Base-by-base conservation (phyloP, 1,140 invertebrate genomes). In the Lethrus apterus region DNA sequence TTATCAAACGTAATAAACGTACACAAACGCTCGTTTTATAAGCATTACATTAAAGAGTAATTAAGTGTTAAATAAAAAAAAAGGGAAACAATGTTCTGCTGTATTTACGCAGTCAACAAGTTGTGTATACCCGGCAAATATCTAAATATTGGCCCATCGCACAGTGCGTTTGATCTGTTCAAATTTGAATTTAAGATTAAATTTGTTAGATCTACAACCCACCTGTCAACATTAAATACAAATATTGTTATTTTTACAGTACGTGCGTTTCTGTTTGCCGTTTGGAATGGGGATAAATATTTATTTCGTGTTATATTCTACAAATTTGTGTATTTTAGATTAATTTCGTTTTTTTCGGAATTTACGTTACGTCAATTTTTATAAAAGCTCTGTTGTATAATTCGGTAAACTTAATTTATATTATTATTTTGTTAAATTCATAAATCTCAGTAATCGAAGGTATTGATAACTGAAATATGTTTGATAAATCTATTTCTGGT, bases 141-240 rank as follows among this genome's bases (percentile, higher is more conserved):
- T 60, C 61, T 63, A 63, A 63, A 63, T 63, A 63, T 63, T 63
- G 61, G 61, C 51, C 59, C 56, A 56, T 60, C 57, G 52, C 58
- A 55, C 48, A 52, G 52, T 51, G 48, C 58, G 61, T 63, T 63
- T 63, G 61, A 63, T 63, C 61, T 63, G 61, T 63, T 62, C 61
- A 63, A 63, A 63, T 63, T 63, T 63, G 59, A 63, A 63, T 63
- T 63, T 60, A 62, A 63, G 61, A 63, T 63, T 63, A 63, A 63
- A 63, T 63, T 63, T 62, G 61, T 62, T 63, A 56, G 58, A 60
- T 51, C 56, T 58, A 59, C 59, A 44, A 57, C 59, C 55, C 55
- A 63, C 58, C 59, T 63, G 59, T 62, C 61, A 60, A 60, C 61
- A 59, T 51, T 49, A 47, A 48, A 51, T 45, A 54, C 58, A 60